Conservation (phyloP, 35 echinoderm and acorn worm genomes). For the Amphiura filiformis region DNA sequence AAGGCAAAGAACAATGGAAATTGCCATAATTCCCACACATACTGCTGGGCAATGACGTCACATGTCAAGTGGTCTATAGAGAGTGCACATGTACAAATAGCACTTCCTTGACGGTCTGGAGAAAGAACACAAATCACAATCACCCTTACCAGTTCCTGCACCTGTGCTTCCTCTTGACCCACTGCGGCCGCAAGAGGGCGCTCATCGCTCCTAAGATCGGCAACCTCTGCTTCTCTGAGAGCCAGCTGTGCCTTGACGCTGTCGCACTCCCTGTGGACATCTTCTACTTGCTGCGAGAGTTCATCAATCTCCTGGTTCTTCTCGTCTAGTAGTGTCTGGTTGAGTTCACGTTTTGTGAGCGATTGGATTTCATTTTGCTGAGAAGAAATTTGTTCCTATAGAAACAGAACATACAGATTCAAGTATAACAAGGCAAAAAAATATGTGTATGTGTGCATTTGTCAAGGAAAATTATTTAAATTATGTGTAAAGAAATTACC, state of each 20-base stretch:
- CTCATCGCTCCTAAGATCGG: constrained; percentile 17
- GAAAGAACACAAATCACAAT: no score
- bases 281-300: constrained; percentile 54
- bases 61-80: no score
- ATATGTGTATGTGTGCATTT: no score
- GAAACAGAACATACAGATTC: not conserved
- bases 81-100: no score
- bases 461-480: no score
- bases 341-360: not conserved
- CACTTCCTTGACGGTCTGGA: no score
- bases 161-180: constrained; percentile 6
- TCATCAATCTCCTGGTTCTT: constrained; percentile 95
- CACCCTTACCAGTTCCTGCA: constrained; percentile 53
- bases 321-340: constrained; percentile 74
- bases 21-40: no score
- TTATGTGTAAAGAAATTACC: no score
- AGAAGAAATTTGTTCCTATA: constrained; percentile 20
- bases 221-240: not conserved
- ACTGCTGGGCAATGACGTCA: no score
- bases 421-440: no score
- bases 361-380: not conserved
- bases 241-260: not conserved
- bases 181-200: constrained; percentile 38
- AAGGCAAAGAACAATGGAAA: no score
- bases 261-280: constrained; percentile 26